phyloP scores from a whole-genome alignment of 1,140 invertebrate genomes.

The Saccostrea echinata region DNA sequence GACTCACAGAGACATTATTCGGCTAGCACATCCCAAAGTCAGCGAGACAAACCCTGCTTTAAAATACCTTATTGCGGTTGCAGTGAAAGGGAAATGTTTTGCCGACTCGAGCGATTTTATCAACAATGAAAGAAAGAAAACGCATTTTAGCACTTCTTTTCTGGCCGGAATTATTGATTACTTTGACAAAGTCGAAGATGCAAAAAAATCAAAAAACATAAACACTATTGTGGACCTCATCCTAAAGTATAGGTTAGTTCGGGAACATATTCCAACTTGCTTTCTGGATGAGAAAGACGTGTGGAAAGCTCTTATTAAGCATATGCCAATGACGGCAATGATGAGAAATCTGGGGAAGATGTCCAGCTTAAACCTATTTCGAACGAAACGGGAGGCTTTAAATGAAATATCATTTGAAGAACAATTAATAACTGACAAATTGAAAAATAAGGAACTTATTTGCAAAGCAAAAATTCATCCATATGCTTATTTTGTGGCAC shows the following conservation, averaged over 20 bases:
- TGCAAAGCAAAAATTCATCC: not conserved
- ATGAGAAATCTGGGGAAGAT: too few relatives aligned
- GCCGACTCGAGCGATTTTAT: constrained; percentile 76
- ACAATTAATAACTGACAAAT: not conserved
- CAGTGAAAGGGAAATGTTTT: constrained; percentile 78
- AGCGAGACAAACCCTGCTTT: constrained; percentile 78
- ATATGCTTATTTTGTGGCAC: not conserved
- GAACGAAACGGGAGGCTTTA: constrained; percentile 81
- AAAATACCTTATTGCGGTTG: constrained; percentile 72
- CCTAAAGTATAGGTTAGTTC: constrained; percentile 80
- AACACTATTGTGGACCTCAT: constrained; percentile 81
- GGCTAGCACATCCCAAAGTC: constrained; percentile 4
- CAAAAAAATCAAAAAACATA: constrained; percentile 83
- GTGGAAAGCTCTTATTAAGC: too few relatives aligned
- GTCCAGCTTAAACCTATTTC: too few relatives aligned
- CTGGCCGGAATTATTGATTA: constrained; percentile 83
- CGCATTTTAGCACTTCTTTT: constrained; percentile 66
- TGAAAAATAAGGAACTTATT: not conserved
- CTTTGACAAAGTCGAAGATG: constrained; percentile 81
- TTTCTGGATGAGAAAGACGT: too few relatives aligned
- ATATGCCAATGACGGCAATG: too few relatives aligned
- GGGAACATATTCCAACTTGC: constrained; percentile 87
- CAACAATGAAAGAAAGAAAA: constrained; percentile 35
- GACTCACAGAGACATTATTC: too few relatives aligned
- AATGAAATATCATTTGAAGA: constrained; percentile 65